Conservation (phyloP, 2,113 vertebrate species). For the Antigone vipio region DNA sequence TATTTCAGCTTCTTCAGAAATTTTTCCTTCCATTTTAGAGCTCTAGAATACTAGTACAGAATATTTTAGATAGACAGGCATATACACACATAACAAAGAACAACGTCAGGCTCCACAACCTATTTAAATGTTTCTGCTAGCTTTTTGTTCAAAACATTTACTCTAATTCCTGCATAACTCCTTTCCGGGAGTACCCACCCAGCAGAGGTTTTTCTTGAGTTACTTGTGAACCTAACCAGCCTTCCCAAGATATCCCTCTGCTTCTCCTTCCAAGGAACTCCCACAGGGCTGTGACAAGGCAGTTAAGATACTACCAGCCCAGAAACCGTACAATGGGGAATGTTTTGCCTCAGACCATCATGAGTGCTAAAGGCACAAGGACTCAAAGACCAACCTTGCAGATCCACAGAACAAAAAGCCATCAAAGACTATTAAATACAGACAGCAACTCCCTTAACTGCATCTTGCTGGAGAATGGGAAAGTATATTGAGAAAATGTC, state of each 20-base stretch:
- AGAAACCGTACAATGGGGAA: not conserved
- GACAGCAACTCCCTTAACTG: not conserved
- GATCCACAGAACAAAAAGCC: not conserved
- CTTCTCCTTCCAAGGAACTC: not conserved
- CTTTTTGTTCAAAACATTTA: not conserved
- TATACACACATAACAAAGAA: not conserved
- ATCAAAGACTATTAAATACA: not conserved
- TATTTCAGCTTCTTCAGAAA: not conserved
- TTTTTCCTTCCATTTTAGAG: not conserved
- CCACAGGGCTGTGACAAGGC: not conserved
- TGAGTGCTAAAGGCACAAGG: not conserved
- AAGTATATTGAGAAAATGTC: not conserved
- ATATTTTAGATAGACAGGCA: not conserved
- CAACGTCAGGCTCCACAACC: not conserved
- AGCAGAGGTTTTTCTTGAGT: not conserved
- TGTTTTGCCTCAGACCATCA: not conserved
- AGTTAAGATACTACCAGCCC: not conserved
- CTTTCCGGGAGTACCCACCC: not conserved
- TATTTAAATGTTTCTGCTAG: not conserved
- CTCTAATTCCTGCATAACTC: not conserved
- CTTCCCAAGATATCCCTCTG: not conserved
- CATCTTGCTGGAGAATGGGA: not conserved
- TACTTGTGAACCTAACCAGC: not conserved
- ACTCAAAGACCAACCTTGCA: not conserved
- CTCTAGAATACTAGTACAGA: not conserved